Conservation (phyloP, 2,797 vertebrate genomes). For the Rhinichthys osculus region DNA sequence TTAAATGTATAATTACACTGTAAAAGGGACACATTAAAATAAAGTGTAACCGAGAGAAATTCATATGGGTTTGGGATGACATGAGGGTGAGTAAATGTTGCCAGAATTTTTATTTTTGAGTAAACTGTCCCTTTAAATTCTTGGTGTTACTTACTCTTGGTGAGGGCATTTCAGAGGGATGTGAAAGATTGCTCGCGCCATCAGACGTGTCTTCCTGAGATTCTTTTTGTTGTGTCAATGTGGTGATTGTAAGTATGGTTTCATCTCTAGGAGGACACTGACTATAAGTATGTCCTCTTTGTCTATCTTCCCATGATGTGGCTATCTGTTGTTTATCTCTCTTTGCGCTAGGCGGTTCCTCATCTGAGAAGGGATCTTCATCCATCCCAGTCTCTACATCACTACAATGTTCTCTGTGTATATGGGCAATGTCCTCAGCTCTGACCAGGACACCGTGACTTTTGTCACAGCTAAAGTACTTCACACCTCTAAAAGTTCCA, state of each 20-base stretch:
- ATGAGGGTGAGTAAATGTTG: background rate
- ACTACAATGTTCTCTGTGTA: slow-evolving; percentile 41
- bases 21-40: too few species aligned
- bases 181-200: background rate
- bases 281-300: slow-evolving; percentile 30
- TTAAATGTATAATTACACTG: too few species aligned
- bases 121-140: background rate
- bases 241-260: slow-evolving; percentile 39
- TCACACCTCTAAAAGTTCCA: slow-evolving; percentile 70
- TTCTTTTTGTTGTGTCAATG: slow-evolving; percentile 28
- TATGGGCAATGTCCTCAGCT: slow-evolving; percentile 67
- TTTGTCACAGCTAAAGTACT: slow-evolving; percentile 71
- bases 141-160: slow-evolving; percentile 19
- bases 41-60: too few species aligned
- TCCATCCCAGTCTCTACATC: slow-evolving; percentile 30
- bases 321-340: background rate
- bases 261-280: slow-evolving; percentile 20
- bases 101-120: background rate
- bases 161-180: background rate
- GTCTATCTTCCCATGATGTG: slow-evolving; percentile 32
- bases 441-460: slow-evolving; percentile 70
- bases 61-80: background rate
- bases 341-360: slow-evolving; percentile 39
- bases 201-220: slow-evolving; percentile 20
- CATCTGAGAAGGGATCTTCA: slow-evolving; percentile 62